A percentile compares a stretch with the other conserved stretches of the same genome.
These are phyloP conservation scores for Willisornis vidua DNA, from an alignment of 2,113 vertebrate genomes.

Conservation along the genomic window DNA sequence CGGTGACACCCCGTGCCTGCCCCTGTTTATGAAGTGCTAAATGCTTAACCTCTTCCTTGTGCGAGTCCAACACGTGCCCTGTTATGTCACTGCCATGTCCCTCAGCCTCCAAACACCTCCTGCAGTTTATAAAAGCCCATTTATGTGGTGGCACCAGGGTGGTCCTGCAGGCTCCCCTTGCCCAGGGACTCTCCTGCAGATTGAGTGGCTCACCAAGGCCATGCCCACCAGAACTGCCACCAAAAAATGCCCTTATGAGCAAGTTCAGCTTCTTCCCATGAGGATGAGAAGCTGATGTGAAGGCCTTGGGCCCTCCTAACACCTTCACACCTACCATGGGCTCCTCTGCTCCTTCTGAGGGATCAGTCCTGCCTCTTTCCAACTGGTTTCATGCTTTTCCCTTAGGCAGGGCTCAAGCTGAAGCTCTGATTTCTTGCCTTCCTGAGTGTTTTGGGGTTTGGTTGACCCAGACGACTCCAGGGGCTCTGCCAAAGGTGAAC, in stretches of 20 bases:
- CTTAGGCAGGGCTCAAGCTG: rapidly evolving
- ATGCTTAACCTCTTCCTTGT: not conserved
- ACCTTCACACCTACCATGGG: not conserved
- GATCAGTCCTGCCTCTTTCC: not conserved
- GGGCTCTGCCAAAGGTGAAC: rapidly evolving
- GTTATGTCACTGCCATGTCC: not conserved
- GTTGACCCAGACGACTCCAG: not conserved
- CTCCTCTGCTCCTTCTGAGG: not conserved
- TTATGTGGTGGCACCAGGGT: rapidly evolving
- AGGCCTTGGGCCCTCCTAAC: not conserved
- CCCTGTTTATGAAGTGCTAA: conserved; percentile 11
- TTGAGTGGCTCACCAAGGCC: rapidly evolving
- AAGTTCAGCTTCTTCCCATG: not conserved
- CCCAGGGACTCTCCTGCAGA: not conserved
- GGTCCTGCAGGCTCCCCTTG: too few species aligned
- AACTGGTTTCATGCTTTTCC: rapidly evolving
- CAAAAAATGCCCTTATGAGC: rapidly evolving
- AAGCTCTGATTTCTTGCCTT: not conserved
- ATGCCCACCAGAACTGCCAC: not conserved
- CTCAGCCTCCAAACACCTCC: not conserved
- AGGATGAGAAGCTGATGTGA: not conserved
- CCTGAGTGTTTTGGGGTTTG: not conserved
- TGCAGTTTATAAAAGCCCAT: not conserved
- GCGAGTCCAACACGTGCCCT: rapidly evolving
- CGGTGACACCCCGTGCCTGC: rapidly evolving